Percentiles rank a stretch among this genome's conserved stretches.
These are phyloP conservation scores for Tapirus indicus DNA, from an alignment of 2,797 vertebrate genomes.

Conservation along the genomic window DNA sequence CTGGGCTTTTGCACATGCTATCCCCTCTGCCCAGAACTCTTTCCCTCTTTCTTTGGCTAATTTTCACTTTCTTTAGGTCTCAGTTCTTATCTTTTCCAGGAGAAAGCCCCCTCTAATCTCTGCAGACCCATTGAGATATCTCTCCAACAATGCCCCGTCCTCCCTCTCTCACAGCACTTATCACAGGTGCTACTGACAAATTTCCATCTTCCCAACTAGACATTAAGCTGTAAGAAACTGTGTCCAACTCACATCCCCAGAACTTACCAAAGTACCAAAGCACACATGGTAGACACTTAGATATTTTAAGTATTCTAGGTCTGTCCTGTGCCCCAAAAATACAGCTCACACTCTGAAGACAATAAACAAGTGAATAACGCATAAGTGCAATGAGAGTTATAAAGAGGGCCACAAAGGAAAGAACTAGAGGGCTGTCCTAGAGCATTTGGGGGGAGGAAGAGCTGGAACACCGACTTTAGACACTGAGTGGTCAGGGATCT, in stretches of 20 bases:
- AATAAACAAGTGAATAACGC: neutral
- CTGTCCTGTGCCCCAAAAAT: neutral
- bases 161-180: neutral
- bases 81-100: neutral
- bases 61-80: neutral
- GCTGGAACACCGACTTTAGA: neutral
- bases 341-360: neutral
- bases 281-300: neutral
- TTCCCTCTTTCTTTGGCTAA: neutral
- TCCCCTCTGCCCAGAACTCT: neutral
- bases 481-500: neutral
- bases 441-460: neutral
- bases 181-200: neutral
- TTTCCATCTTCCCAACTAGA: neutral
- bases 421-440: neutral
- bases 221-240: neutral
- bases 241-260: neutral
- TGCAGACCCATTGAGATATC: neutral
- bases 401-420: neutral
- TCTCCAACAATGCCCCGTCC: neutral
- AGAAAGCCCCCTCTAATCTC: neutral
- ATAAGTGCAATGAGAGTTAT: neutral
- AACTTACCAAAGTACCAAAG: neutral
- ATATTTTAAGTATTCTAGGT: neutral
- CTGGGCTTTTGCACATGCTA: neutral